Base-by-base conservation (phyloP, 2,888 invertebrate species). In the Eurytoma adleriae region DNA sequence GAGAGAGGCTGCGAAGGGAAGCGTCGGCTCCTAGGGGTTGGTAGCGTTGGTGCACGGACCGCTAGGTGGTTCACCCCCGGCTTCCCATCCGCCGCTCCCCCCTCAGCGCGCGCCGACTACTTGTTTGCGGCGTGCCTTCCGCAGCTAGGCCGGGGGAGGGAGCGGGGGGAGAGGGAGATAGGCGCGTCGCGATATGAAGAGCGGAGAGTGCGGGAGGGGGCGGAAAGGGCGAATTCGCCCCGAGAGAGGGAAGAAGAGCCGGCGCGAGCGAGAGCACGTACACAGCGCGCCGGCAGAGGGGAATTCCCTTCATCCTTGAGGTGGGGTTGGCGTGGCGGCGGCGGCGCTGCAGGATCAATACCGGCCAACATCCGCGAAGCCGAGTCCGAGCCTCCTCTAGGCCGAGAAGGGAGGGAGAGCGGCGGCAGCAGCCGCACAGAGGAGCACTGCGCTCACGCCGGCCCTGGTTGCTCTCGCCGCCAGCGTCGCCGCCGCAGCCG, bases 231-330 rank as follows among this genome's bases (percentile, higher is more conserved):
- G 62, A 64, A 64, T 30, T n/a, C n/a, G 30, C 62, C 40, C 40
- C 57, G 75, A 71, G 56, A 77, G 76, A 64, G 83, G 81, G 77
- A 62, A 76, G 81, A 81, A 71, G 82, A 78, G 82, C 56, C 77
- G 77, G 62, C 67, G 71, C 59, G 71, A 54, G 69, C 68, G 62
- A 20, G 30, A 27, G 57, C 67, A 50, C 61, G 61, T 61, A 61
- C 4, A 14, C 13, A 18, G 48, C 12, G 40, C 30, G 30, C 10
- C 18, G 12, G 3, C 30, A 27, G 80, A 81, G 84, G 83, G 84
- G 83, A 80, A 82, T 67, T 82, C 83, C 83, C 84, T 87, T 86
- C 86, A 87, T 87, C 87, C 86, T 88, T 88, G 86, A 88, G 87
- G 87, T 88, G 87, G 87, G 87, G 87, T 86, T 85, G 77, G 57